Conservation (phyloP, 2,888 invertebrate genomes). For the Sturmia bella region DNA sequence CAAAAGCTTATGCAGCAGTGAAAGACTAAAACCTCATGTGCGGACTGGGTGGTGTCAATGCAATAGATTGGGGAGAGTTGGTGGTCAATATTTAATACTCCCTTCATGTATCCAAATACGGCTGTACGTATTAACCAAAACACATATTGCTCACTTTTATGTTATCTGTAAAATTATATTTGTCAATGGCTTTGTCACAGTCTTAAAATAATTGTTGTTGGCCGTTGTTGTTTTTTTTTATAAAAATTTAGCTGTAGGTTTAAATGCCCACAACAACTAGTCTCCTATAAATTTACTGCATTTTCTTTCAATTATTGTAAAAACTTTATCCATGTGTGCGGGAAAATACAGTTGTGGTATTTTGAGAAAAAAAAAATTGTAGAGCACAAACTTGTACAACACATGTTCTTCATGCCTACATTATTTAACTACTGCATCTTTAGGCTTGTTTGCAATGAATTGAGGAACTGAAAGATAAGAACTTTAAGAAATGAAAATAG, state of each 20-base stretch:
- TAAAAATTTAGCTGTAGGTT: constrained; percentile 43
- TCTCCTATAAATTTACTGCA: constrained; percentile 34
- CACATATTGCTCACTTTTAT: not conserved
- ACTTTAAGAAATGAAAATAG: too few species aligned
- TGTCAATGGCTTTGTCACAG: constrained; percentile 34
- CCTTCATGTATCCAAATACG: not conserved
- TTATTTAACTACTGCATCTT: too few species aligned
- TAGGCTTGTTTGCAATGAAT: too few species aligned
- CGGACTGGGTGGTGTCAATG: not conserved
- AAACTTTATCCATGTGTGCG: not conserved
- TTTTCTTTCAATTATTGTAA: constrained; percentile 15
- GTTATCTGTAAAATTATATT: constrained; percentile 52
- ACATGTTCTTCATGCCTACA: too few species aligned
- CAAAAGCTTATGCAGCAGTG: constrained; percentile 67
- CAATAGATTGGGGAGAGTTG: constrained; percentile 7
- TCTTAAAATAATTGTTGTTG: constrained; percentile 29
- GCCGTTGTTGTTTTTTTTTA: constrained; percentile 20
- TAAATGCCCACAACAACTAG: constrained; percentile 31
- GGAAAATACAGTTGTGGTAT: too few species aligned
- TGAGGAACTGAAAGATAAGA: too few species aligned
- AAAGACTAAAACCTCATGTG: constrained; percentile 45
- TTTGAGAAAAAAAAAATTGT: too few species aligned
- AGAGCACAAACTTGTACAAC: too few species aligned
- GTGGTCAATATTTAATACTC: constrained; percentile 17
- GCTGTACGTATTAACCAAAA: not conserved